Evolutionary conservation across 1,140 invertebrate genomes (phyloP), one percentile per base, ranked within the genome.

Genomic region (Penaeus vannamei): DNA sequence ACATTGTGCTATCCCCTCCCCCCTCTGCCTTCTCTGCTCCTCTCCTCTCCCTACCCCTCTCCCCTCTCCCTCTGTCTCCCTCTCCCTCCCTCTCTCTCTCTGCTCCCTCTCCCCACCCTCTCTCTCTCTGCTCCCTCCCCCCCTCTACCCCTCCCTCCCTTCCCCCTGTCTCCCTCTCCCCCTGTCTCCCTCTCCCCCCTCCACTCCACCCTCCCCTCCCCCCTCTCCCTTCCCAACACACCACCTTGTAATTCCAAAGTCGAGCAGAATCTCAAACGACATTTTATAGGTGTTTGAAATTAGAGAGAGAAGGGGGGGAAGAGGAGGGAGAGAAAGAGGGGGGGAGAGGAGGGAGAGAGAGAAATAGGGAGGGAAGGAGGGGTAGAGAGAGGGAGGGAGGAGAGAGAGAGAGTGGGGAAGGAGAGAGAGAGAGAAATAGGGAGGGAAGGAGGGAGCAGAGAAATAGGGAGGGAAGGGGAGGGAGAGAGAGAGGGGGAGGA

Each of bases 401-500:
- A 46, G 60, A 46, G 60, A 46, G 60, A 46, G 60, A 46, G 60
- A 46, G 32, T 14, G 64, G 82, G 26, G 82, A 64, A 23, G 20
- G 59, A 64, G 60, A 64, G 60, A 26, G 82, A 61, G 2, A 64
- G 5, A 64, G 59, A 29, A 7, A 42, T 20, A 64, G 42, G 64
- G 59, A 32, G 82, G 62, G 59, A 83, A 60, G 59, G 82, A 64
- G 59, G 36, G 5, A 5, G 36, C 0, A 7, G 3, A 53, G 46
- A 53, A 0, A 53, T 2, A 82, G 46, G 42, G 46, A 82, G 80
- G 60, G 46, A 82, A 46, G 3, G 46, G 42, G 80, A 82, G 46
- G 60, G 46, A 82, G 80, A 82, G 46, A 46, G n/a, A 84, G 60
- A 61, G 60, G 64, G 60, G n/a, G 59, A 84, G 79, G 82, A 84